Conservation (phyloP, 2,888 invertebrate species). For the Limnephilus auricula region DNA sequence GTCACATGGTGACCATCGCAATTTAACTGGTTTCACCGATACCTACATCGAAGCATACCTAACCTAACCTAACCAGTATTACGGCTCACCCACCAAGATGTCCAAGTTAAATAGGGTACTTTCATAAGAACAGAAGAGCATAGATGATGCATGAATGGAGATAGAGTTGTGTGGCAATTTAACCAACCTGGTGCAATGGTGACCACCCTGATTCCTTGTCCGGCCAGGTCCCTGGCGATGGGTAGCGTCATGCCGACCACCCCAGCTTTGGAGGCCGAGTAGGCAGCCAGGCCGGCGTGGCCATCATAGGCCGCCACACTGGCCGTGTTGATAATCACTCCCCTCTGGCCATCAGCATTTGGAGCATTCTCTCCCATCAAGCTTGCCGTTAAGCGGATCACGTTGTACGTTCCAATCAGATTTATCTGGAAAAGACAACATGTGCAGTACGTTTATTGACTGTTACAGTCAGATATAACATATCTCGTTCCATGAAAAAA, state of each 20-base stretch:
- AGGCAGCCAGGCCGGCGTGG: slow-evolving; percentile 96
- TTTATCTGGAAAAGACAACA: slow-evolving; percentile 83
- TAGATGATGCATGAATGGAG: not conserved
- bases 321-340: slow-evolving; percentile 96
- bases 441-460: not conserved
- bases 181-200: slow-evolving; percentile 87
- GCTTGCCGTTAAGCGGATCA: slow-evolving; percentile 89
- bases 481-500: no score
- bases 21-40: no score
- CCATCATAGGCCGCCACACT: slow-evolving; percentile 98
- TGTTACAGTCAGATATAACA: not conserved
- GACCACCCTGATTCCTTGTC: slow-evolving; percentile 88
- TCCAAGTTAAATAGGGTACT: no score
- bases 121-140: no score
- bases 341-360: slow-evolving; percentile 90
- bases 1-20: no score
- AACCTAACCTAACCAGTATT: no score
- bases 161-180: not conserved
- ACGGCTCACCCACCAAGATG: no score
- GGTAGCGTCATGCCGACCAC: slow-evolving; percentile 97
- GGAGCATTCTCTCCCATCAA: slow-evolving; percentile 91
- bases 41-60: no score
- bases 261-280: slow-evolving; percentile 96
- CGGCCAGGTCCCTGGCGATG: slow-evolving; percentile 92
- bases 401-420: slow-evolving; percentile 95